Conservation (phyloP, 2,113 vertebrate species). For the Aix galericulata region DNA sequence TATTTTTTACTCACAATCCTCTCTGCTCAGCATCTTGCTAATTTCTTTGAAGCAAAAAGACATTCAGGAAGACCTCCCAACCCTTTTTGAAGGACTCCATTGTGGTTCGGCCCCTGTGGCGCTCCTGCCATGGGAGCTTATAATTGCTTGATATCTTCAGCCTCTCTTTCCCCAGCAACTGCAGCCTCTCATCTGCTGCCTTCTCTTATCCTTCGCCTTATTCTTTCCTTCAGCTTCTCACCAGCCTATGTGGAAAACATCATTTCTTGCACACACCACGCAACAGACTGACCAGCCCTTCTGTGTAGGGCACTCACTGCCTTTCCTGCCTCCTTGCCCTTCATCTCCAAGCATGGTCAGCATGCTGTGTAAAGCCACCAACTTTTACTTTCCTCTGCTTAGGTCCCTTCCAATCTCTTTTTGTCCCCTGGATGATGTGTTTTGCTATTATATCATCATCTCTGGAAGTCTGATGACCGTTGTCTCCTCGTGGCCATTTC, state of each 20-base stretch:
- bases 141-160: background rate
- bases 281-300: background rate
- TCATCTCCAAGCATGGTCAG: background rate
- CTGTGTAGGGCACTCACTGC: fast-evolving
- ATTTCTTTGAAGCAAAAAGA: background rate
- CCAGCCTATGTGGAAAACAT: background rate
- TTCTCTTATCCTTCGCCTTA: background rate
- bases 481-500: background rate
- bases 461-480: background rate
- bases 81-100: background rate
- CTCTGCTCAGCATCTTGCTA: background rate
- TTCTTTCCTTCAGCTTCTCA: background rate
- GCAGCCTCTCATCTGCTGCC: background rate
- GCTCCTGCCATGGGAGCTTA: background rate
- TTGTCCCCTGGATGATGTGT: background rate
- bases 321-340: background rate
- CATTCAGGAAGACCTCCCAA: background rate
- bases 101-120: background rate
- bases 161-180: background rate
- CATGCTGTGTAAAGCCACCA: background rate
- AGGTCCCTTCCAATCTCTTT: background rate
- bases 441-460: background rate
- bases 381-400: background rate
- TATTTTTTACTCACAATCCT: background rate
- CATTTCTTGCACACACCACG: background rate